A percentile compares a stretch with the other conserved stretches of the same genome.
Conservation (phyloP, 2,797 vertebrate species). For the Avahi laniger region DNA sequence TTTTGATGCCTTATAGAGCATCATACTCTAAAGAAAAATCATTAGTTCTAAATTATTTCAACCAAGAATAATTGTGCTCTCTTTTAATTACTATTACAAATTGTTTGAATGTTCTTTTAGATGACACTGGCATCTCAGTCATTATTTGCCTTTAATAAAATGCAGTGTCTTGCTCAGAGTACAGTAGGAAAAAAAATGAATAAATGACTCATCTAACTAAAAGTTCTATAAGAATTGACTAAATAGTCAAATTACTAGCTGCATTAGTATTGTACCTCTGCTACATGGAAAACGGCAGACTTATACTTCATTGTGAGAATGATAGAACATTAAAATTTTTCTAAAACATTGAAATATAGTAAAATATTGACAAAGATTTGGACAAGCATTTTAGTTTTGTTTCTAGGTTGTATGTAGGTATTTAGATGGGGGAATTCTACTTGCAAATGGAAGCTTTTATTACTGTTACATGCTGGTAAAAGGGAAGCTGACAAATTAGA, state of each 20-base stretch:
- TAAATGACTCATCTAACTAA: neutral
- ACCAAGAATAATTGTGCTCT: neutral
- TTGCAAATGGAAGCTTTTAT: constrained; percentile 7
- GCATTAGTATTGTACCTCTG: neutral
- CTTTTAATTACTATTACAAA: neutral
- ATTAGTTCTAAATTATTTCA: neutral
- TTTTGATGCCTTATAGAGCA: neutral
- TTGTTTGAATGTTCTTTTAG: neutral
- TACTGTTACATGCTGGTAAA: neutral
- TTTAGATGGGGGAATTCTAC: neutral
- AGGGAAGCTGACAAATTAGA: neutral
- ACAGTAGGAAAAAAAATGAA: neutral
- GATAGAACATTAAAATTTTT: neutral
- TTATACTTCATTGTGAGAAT: neutral
- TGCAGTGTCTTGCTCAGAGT: neutral
- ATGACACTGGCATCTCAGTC: neutral
- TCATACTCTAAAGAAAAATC: neutral
- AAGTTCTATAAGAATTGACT: neutral
- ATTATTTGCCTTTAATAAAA: neutral
- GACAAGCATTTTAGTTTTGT: neutral
- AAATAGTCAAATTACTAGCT: neutral
- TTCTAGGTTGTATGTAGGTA: neutral
- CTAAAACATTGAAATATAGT: neutral
- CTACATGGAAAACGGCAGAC: neutral
- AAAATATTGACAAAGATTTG: neutral